Evolutionary conservation across 1,140 invertebrate species (phyloP), one percentile per base, ranked within the genome.

Genomic region (Schlechtendalia chinensis): DNA sequence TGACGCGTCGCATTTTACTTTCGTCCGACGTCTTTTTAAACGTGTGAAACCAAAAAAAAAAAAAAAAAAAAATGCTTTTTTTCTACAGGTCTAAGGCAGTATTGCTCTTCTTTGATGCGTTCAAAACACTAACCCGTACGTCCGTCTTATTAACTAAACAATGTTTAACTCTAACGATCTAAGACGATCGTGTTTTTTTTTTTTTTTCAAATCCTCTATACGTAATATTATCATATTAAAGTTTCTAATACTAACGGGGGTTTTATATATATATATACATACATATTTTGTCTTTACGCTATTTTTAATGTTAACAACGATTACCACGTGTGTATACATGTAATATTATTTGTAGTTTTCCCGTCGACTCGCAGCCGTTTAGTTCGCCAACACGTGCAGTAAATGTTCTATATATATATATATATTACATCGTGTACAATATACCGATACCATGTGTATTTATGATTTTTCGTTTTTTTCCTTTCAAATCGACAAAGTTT

Each of bases 21-120:
- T n/a, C n/a, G n/a, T n/a, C n/a, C n/a, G n/a, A n/a, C 19, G 12
- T 45, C 14, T 79, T 39, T 39, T 50, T 39, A 47, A 53, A 63
- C 59, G 27, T 63, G 27, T 50, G 4, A 45, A n/a, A 22, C 24
- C 14, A 12, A 58, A 22, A 58, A 47, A 47, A 39, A 75, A n/a
- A n/a, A 39, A 74, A 63, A 10, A 74, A 32, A 63, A 12, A 74
- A 58, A 63, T 79, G 75, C 75, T 79, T 79, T 79, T 79, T 79
- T 79, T 79, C 75, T 27, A 79, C 75, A 79, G 75, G 75, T 79
- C 12, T 79, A 79, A 79, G 75, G 75, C 58, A 61, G 58, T 63
- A 61, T 61, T 79, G 61, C 75, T n/a, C n/a, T 79, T 79, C 75
- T 79, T 79, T 63, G 58, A 61, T 27, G 45, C 75, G 75, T 72